Evolutionary conservation across 2,113 vertebrate genomes (phyloP).

Genomic region (Picathartes gymnocephalus): DNA sequence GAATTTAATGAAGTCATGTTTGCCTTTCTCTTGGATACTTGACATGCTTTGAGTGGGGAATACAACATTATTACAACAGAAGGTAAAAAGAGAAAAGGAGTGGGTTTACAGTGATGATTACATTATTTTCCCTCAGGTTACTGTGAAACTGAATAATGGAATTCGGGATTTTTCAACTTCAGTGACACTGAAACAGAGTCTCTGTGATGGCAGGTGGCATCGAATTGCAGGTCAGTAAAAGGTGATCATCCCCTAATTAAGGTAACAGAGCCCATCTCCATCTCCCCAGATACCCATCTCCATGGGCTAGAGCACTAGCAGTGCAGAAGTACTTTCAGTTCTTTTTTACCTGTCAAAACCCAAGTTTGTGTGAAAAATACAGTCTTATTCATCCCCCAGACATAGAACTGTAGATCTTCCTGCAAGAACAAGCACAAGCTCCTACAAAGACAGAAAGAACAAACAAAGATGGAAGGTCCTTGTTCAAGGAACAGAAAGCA

Average conservation of each 20-base stretch:
- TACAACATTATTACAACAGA: not conserved
- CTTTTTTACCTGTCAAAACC: not conserved
- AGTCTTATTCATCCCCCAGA: not conserved
- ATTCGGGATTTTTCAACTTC: constrained; percentile 83
- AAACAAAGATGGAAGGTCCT: not conserved
- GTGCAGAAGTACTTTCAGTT: not conserved
- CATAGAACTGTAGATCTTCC: not conserved
- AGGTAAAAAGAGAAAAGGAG: not conserved
- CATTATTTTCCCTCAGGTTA: constrained; percentile 73
- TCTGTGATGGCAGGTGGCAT: constrained; percentile 91
- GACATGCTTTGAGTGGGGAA: not conserved
- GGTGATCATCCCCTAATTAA: not conserved
- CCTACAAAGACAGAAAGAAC: not conserved
- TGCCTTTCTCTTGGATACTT: not conserved
- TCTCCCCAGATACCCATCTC: not conserved
- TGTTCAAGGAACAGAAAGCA: not conserved
- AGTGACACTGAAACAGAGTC: constrained; percentile 77
- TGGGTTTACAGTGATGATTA: not conserved
- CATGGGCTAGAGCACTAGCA: not conserved
- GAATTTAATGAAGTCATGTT: not conserved
- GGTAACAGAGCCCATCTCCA: not conserved
- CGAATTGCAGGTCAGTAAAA: constrained; percentile 82
- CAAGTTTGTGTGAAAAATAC: not conserved
- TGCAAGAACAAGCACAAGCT: not conserved
- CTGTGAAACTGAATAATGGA: constrained; percentile 84